Evolutionary conservation across 2,113 vertebrate genomes (phyloP), one percentile per base, ranked within the genome.

Genomic region (Zeus faber): DNA sequence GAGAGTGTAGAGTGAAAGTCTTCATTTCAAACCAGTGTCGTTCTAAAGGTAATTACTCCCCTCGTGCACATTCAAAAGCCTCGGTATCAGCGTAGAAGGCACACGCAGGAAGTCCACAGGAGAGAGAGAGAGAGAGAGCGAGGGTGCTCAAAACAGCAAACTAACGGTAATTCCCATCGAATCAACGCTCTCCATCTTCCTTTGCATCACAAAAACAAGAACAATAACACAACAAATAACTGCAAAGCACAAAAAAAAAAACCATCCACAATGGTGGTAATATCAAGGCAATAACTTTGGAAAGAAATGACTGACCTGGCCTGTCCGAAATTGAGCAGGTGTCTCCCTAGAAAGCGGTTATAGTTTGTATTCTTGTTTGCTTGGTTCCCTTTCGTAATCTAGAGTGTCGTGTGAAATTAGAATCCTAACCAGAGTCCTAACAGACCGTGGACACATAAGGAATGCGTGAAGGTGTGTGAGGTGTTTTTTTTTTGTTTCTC

Each of bases 221-320:
- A n/a, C n/a, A 29, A 29, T 14, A 14, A 9, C 33, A 37, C 4
- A 47, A 40, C 4, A 67, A 62, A 63, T 56, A 17, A 55, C 33
- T 47, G 54, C 20, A 1, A 54, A 41, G 1, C 22, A 17, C n/a
- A 27, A 13, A 37, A 18, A 45, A 26, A 52, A 13, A 58, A 18
- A 50, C 45, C 33, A 50, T 5, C 6, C 39, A 41, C 2, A 64
- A 31, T 8, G 27, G 37, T 22, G 14, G 18, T 23, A 17, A 18
- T 6, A 56, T 22, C 16, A 22, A 49, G 41, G n/a, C 49, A 58
- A 31, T 53, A 59, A 50, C 62, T 22, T 39, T 50, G n/a, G 48
- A 59, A 54, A 47, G 21, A 29, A 57, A 58, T 62, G 23, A 49
- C 49, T 17, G 21, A 6, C 43, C 54, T 3, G 14, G 11, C 20